Base-by-base conservation (phyloP, 2,797 vertebrate species). In the Sebastes variabilis region DNA sequence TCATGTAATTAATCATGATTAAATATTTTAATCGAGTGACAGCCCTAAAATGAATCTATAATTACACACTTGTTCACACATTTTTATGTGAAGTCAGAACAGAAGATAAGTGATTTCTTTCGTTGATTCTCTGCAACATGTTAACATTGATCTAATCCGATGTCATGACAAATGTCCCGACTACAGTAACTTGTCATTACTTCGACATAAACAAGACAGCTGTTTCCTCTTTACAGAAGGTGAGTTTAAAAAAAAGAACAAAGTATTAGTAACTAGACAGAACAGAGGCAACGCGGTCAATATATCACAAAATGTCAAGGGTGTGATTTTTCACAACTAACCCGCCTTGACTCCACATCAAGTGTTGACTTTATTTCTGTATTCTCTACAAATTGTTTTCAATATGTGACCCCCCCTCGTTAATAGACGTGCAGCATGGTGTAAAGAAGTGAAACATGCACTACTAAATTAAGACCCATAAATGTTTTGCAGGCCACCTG, bases 401-500 rank as follows among this genome's bases (percentile, higher is more conserved):
- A 79, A 75, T 20, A 6, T 64, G 36, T 60, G 11, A 18, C 32
- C 56, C 56, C 56, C 55, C 55, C 54, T 86, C 75, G 62, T 68
- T 62, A 38, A 75, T 27, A 59, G 34, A 30, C 10, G 1, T 60
- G 70, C 49, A 66, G 60, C 58, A 8, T 14, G 29, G 24, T 70
- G 77, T 72, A 30, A 79, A 70, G 76, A 72, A 59, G 69, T 72
- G 29, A 77, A 77, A 79, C 66, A 49, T 49, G 34, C n/a, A 22
- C 70, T 24, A 24, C 81, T 81, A 83, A 80, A 85, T 83, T 77
- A 79, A 66, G 42, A n/a, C 46, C 70, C 67, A 65, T 82, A 81
- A 84, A 84, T 89, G 56, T 83, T 84, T 75, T 54, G 54, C 8
- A 9, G 64, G 70, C 79, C 82, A 76, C 73, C 30, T 77, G 79